Conservation (phyloP, 2,888 invertebrate genomes). For the Tinea semifulvella region DNA sequence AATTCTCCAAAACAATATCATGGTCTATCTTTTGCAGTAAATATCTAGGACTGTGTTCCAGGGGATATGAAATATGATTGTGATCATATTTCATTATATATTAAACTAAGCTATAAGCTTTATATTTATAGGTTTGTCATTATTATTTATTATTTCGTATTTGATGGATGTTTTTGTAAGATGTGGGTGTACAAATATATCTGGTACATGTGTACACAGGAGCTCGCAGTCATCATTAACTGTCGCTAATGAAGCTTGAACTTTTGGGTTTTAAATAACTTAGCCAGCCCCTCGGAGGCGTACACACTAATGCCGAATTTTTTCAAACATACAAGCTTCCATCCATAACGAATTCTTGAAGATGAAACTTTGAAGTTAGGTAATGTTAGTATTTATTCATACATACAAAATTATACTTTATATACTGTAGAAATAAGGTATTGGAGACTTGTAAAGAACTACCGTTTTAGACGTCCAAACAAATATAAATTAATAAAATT, state of each 20-base stretch:
- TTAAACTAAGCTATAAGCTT: too few relatives aligned
- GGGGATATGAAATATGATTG: too few relatives aligned
- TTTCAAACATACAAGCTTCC: constrained; percentile 48
- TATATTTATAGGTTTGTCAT: not conserved
- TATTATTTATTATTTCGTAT: not conserved
- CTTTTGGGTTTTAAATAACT: constrained; percentile 61
- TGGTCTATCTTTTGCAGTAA: too few relatives aligned
- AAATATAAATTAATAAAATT: too few relatives aligned
- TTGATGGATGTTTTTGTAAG: constrained; percentile 11
- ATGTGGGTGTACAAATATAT: not conserved
- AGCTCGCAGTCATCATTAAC: constrained; percentile 47
- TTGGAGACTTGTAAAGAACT: too few relatives aligned
- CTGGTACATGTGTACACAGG: constrained; percentile 8
- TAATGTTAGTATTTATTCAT: constrained; percentile 13
- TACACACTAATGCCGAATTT: constrained; percentile 35
- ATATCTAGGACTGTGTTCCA: too few relatives aligned
- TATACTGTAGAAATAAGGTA: too few relatives aligned
- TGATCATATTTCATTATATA: too few relatives aligned
- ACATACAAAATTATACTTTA: constrained; percentile 11
- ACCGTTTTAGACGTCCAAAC: too few relatives aligned
- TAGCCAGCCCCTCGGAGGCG: constrained; percentile 47
- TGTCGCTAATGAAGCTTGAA: constrained; percentile 62
- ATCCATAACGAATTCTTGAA: constrained; percentile 43
- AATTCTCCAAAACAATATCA: too few relatives aligned
- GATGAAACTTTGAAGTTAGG: constrained; percentile 46